Evolutionary conservation across 2,888 invertebrate genomes (phyloP), one percentile per base, ranked within the genome.

Genomic region (Melieria omissa): DNA sequence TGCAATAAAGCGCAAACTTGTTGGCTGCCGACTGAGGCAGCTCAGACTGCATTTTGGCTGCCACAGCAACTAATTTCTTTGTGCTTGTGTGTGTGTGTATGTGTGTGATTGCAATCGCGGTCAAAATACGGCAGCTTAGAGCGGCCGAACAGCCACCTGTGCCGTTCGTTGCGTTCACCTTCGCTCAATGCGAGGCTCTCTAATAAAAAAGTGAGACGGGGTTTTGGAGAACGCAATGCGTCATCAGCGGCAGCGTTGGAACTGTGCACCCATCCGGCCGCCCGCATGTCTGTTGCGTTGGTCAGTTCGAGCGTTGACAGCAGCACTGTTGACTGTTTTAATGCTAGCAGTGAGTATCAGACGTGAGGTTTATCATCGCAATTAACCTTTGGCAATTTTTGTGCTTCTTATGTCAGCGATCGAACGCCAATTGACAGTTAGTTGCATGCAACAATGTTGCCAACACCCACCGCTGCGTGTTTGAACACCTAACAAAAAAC

Each of bases 351-450:
- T 6, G 52, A 52, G 52, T n/a, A n/a, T 70, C 62, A 47, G 70
- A 64, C 62, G n/a, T n/a, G n/a, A n/a, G n/a, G n/a, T n/a, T n/a
- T n/a, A 1, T 2, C 1, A 16, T 16, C 1, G 47, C 41, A 69
- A 57, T 71, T 71, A 71, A 71, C 71, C 71, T 71, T 67, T 52
- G 66, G 71, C 63, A 67, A 67, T 67, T 67, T 62, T 57, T 67
- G 29, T 29, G 29, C 29, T 29, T 29, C 29, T 29, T 29, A 29
- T 29, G 29, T 29, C 29, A 29, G 29, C 29, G 29, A 29, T 29
- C 29, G 29, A 29, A 29, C 29, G 29, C 29, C 29, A 1, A 3
- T 29, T 29, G 29, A 14, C 63, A 46, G 63, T 12, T 29, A 29
- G 29, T 29, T 29, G 29, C 29, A 29, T 29, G 29, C 29, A 29